Percentiles rank a stretch among this genome's conserved stretches.
phyloP scores from a whole-genome alignment of 1,140 invertebrate species.

The Lordiphosa stackelbergi region DNA sequence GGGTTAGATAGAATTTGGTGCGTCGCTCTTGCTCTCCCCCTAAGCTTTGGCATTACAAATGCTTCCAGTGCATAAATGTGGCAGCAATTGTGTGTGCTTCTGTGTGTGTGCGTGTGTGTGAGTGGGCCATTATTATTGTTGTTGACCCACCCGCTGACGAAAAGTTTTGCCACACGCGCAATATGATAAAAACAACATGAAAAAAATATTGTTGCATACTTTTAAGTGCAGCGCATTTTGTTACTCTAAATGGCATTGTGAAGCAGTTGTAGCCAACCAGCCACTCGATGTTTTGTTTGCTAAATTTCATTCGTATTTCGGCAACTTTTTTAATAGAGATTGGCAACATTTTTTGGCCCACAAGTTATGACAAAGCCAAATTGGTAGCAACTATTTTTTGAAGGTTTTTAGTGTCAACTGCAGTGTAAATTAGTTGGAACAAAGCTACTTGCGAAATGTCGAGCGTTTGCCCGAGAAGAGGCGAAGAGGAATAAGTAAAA shows the following conservation, averaged over 20 bases:
- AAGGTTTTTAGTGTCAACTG: background rate
- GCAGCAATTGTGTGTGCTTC: constrained; percentile 28
- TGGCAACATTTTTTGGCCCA: too few relatives aligned
- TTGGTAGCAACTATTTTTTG: background rate
- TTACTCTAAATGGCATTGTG: constrained; percentile 61
- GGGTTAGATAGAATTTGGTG: constrained; percentile 13
- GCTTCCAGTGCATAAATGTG: constrained; percentile 73
- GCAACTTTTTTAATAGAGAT: too few relatives aligned
- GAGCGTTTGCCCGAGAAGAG: background rate
- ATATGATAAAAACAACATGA: constrained; percentile 8
- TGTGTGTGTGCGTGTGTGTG: constrained; percentile 12
- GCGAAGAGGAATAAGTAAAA: background rate
- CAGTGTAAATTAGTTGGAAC: too few relatives aligned
- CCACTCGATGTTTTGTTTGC: constrained; percentile 25
- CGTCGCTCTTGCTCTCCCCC: constrained; percentile 11
- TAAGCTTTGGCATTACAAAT: constrained; percentile 57
- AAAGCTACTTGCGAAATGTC: too few relatives aligned
- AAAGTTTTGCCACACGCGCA: constrained; percentile 39
- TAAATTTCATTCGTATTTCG: background rate
- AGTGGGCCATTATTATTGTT: constrained; percentile 51
- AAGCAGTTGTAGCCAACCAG: constrained; percentile 14
- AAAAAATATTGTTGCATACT: constrained; percentile 53
- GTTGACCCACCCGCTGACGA: constrained; percentile 35
- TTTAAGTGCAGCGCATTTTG: constrained; percentile 65
- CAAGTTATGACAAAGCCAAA: too few relatives aligned